Percentiles rank a stretch among this genome's conserved stretches.
Conservation (phyloP, 1,140 invertebrate species). For the Ruditapes philippinarum region DNA sequence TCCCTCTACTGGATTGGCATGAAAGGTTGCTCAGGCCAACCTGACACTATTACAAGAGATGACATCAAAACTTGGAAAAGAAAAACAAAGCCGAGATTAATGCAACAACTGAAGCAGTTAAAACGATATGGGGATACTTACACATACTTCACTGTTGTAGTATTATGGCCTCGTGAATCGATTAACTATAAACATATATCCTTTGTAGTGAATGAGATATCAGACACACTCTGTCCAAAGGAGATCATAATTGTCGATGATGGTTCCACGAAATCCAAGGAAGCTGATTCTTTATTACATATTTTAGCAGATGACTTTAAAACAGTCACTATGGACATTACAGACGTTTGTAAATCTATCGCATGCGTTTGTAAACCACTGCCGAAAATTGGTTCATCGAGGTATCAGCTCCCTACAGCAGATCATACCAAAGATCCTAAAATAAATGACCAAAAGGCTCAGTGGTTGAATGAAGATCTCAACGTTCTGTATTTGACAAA, state of each 20-base stretch:
- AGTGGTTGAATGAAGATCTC: slow-evolving; percentile 72
- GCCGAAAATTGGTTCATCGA: neutral
- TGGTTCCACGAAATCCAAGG: neutral
- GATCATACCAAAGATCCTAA: neutral
- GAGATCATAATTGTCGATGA: neutral
- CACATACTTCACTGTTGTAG: neutral
- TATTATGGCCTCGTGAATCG: neutral
- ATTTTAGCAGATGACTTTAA: neutral
- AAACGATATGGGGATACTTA: neutral
- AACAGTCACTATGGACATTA: neutral
- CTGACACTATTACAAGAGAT: slow-evolving; percentile 44
- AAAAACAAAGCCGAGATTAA: slow-evolving; percentile 44
- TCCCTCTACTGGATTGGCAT: slow-evolving; percentile 70
- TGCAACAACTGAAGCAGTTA: slow-evolving; percentile 25
- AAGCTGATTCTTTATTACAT: neutral
- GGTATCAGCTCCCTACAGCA: neutral
- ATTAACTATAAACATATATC: neutral
- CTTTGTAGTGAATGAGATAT: neutral
- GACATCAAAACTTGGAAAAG: slow-evolving; percentile 64
- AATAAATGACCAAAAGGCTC: slow-evolving; percentile 48
- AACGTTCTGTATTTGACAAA: slow-evolving; percentile 71
- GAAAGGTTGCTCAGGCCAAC: slow-evolving; percentile 62
- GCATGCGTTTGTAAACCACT: neutral
- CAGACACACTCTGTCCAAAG: neutral
- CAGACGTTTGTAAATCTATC: neutral